These are phyloP conservation scores for Cygnus olor DNA, from an alignment of 2,797 vertebrate species.

Conservation along the genomic window DNA sequence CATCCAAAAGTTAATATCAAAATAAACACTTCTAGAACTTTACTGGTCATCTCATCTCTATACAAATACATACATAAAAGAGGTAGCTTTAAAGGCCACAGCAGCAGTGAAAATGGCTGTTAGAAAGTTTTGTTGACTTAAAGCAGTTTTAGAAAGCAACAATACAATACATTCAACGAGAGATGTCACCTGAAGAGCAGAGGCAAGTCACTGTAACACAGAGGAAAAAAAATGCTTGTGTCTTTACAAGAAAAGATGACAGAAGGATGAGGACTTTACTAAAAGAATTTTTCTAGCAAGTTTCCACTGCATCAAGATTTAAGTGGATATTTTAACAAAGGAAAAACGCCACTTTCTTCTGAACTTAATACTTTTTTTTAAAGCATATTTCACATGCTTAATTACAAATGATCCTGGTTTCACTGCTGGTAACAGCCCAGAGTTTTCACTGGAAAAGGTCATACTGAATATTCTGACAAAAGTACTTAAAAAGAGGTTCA, in stretches of 20 bases:
- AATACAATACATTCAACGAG: rapidly evolving
- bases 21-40: slow-evolving; percentile 9
- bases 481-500: no score
- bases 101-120: slow-evolving; percentile 8
- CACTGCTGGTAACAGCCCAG: background rate
- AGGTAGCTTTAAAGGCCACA: slow-evolving; percentile 35
- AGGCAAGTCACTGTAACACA: background rate
- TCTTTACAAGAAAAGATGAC: background rate
- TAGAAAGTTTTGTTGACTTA: background rate
- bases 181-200: background rate
- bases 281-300: background rate
- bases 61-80: slow-evolving; percentile 31
- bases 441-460: background rate
- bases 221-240: background rate
- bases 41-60: background rate
- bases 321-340: background rate
- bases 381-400: background rate
- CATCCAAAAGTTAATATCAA: slow-evolving; percentile 30
- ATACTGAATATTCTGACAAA: background rate
- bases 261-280: background rate
- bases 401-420: background rate
- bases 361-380: background rate
- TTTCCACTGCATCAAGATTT: background rate
- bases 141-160: background rate
- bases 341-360: background rate